Percentiles rank a stretch among this genome's conserved stretches.
These are phyloP conservation scores for Scaptomyza parva DNA, from an alignment of 2,888 invertebrate species.

Conservation along the genomic window DNA sequence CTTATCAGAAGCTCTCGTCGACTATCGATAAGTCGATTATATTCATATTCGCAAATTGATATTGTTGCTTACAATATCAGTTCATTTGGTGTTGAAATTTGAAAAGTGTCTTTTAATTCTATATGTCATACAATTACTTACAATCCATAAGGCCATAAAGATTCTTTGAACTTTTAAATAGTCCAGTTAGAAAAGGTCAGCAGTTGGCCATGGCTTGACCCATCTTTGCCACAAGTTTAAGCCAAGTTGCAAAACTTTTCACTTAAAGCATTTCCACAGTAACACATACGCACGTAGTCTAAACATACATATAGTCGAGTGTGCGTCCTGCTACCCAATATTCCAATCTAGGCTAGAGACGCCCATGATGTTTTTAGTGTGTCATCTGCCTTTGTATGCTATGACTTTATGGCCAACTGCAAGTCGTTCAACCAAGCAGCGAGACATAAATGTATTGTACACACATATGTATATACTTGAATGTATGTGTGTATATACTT, in stretches of 20 bases:
- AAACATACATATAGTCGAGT: not conserved
- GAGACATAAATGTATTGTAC: slow-evolving; percentile 40
- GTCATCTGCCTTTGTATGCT: slow-evolving; percentile 42
- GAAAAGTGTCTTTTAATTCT: not conserved
- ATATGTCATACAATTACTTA: not conserved
- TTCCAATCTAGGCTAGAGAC: slow-evolving; percentile 24
- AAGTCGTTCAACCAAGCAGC: slow-evolving; percentile 36
- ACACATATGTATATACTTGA: not conserved
- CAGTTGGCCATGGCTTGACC: slow-evolving; percentile 45
- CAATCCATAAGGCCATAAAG: slow-evolving; percentile 1
- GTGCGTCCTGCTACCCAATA: slow-evolving; percentile 6
- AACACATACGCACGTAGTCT: not conserved
- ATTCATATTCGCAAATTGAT: not conserved
- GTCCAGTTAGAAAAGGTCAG: slow-evolving; percentile 40
- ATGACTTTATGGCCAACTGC: slow-evolving; percentile 49
- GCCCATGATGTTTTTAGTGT: slow-evolving; percentile 13
- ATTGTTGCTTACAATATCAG: not conserved
- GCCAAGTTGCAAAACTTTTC: slow-evolving; percentile 38
- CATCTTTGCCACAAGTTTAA: slow-evolving; percentile 40
- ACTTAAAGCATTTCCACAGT: slow-evolving; percentile 9
- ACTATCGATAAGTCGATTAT: slow-evolving; percentile 20
- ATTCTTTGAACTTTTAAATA: slow-evolving; percentile 13
- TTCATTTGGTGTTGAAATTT: not conserved
- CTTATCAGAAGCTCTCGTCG: not conserved
- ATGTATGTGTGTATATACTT: slow-evolving; percentile 12